Evolutionary conservation across 2,113 vertebrate genomes (phyloP).

Genomic region (Ifrita kowaldi): DNA sequence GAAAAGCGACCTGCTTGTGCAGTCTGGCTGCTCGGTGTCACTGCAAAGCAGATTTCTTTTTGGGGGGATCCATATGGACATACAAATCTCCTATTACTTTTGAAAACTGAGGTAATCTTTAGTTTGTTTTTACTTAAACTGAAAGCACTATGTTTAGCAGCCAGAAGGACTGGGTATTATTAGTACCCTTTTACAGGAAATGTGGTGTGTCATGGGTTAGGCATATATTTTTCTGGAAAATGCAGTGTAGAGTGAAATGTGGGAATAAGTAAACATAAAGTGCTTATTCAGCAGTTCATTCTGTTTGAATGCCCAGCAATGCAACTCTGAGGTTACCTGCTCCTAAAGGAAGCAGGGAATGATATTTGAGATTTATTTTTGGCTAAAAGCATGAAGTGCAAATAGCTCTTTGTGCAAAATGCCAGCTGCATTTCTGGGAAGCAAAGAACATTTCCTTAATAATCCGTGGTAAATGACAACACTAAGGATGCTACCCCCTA

Average conservation of each 20-base stretch:
- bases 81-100: not conserved
- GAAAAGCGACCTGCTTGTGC: not conserved
- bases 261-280: constrained; percentile 28
- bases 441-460: not conserved
- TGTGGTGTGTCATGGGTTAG: not conserved
- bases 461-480: constrained; percentile 32
- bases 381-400: constrained; percentile 24
- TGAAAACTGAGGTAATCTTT: not conserved
- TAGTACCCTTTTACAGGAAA: constrained; percentile 39
- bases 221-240: constrained; percentile 30
- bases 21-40: not conserved
- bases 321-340: constrained; percentile 16
- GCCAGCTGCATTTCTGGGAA: constrained; percentile 19
- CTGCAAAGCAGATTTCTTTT: not conserved
- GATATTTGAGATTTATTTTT: constrained; percentile 36
- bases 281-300: constrained; percentile 12
- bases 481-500: not conserved
- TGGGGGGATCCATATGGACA: not conserved
- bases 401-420: constrained; percentile 25
- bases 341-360: constrained; percentile 15
- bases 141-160: not conserved
- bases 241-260: not conserved
- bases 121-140: constrained; percentile 22
- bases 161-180: constrained; percentile 13
- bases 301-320: not conserved